Evolutionary conservation across 2,888 invertebrate genomes (phyloP).

Genomic region (Galerucella nymphaeae): DNA sequence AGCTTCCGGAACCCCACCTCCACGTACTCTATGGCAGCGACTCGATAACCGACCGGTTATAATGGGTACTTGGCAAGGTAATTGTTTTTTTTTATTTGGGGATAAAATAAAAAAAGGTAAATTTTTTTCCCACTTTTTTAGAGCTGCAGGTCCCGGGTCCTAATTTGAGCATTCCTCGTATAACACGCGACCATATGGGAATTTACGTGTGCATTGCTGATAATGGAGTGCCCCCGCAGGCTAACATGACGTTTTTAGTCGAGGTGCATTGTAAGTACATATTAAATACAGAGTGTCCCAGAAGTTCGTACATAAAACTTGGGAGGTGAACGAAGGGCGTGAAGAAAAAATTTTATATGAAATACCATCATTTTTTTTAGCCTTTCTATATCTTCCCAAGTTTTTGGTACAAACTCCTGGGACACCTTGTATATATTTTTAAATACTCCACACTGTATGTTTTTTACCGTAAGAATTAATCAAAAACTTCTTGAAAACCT

Average conservation of each 20-base stretch:
- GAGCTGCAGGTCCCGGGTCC: slow-evolving; percentile 81
- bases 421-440: too few species aligned
- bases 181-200: slow-evolving; percentile 81
- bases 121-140: slow-evolving; percentile 49
- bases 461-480: too few species aligned
- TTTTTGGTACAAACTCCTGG: too few species aligned
- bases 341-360: too few species aligned
- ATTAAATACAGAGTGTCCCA: too few species aligned
- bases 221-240: slow-evolving; percentile 88
- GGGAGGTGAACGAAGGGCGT: too few species aligned
- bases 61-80: slow-evolving; percentile 74
- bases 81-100: background rate
- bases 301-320: too few species aligned
- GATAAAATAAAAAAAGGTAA: background rate
- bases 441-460: too few species aligned
- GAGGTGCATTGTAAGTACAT: slow-evolving; percentile 87
- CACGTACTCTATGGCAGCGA: slow-evolving; percentile 82
- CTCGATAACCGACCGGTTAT: slow-evolving; percentile 73
- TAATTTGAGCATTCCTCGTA: slow-evolving; percentile 80
- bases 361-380: too few species aligned
- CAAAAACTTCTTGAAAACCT: too few species aligned
- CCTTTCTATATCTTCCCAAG: too few species aligned
- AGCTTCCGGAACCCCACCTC: slow-evolving; percentile 81
- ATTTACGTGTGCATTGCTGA: slow-evolving; percentile 81
- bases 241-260: slow-evolving; percentile 83